Conservation (phyloP, 2,888 invertebrate genomes). For the Sericinus montela region DNA sequence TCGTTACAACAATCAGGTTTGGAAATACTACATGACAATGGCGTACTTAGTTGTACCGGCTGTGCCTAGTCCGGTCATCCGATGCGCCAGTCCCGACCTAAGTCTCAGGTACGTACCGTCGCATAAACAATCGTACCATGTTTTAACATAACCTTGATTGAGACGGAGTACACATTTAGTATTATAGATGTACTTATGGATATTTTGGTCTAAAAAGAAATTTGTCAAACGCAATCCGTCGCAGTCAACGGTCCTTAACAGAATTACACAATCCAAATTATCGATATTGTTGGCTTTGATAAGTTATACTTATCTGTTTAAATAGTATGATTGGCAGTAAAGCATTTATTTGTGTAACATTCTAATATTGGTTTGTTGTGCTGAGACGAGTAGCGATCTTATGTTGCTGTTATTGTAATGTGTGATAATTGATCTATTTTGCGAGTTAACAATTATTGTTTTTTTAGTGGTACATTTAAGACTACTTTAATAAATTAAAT, state of each 20-base stretch:
- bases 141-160: constrained; percentile 3
- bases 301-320: constrained; percentile 1
- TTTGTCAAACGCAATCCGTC: background rate
- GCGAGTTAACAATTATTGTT: constrained; percentile 7
- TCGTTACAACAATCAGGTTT: constrained; percentile 82
- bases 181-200: too few relatives aligned
- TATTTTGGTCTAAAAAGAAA: too few relatives aligned
- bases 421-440: constrained; percentile 7
- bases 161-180: too few relatives aligned
- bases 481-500: background rate
- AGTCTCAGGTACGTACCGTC: constrained; percentile 85
- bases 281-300: constrained; percentile 11
- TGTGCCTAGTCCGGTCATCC: constrained; percentile 89
- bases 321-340: constrained; percentile 17
- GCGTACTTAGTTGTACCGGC: constrained; percentile 98
- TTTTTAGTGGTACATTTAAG: constrained; percentile 4
- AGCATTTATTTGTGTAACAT: constrained; percentile 8
- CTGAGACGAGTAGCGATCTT: constrained; percentile 15
- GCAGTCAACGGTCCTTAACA: constrained; percentile 1
- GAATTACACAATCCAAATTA: background rate
- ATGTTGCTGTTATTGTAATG: constrained; percentile 16
- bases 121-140: background rate
- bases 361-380: constrained; percentile 16
- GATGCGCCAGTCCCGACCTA: constrained; percentile 95
- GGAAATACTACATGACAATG: constrained; percentile 98